Evolutionary conservation across 1,140 invertebrate genomes (phyloP).

Genomic region (Drosophila mojavensis): DNA sequence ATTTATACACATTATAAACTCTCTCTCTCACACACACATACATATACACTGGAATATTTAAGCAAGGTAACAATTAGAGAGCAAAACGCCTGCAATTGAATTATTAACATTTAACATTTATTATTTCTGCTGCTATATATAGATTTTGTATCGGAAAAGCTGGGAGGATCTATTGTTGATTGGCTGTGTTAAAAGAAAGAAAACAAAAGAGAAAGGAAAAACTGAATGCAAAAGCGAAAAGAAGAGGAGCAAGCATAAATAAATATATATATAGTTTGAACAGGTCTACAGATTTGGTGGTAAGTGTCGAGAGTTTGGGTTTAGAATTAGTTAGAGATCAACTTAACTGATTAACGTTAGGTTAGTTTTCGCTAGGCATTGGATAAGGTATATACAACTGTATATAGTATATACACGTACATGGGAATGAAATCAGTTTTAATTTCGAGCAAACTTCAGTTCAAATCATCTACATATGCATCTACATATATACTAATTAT

Average conservation of each 20-base stretch:
- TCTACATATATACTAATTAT: constrained; percentile 37
- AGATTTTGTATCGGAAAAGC: constrained; percentile 26
- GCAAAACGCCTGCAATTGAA: background rate
- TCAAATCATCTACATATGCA: constrained; percentile 61
- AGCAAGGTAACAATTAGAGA: constrained; percentile 12
- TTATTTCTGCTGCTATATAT: constrained; percentile 36
- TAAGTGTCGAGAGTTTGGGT: constrained; percentile 19
- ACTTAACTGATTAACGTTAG: constrained; percentile 40
- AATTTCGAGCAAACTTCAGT: constrained; percentile 49
- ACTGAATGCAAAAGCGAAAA: constrained; percentile 19
- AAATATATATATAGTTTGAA: constrained; percentile 23
- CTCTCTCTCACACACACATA: background rate
- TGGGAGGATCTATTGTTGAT: constrained; percentile 62
- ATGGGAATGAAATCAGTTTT: constrained; percentile 11
- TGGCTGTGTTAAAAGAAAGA: constrained; percentile 73
- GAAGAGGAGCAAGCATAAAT: constrained; percentile 26
- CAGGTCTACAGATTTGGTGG: background rate
- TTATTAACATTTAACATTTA: constrained; percentile 11
- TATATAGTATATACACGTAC: background rate
- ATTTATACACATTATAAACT: constrained; percentile 39
- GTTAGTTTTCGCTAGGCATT: constrained; percentile 22
- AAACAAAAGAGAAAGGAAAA: constrained; percentile 21
- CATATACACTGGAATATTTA: constrained; percentile 20
- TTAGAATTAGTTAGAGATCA: constrained; percentile 38
- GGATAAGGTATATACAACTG: background rate